Evolutionary conservation across 2,888 invertebrate species (phyloP).

Genomic region (Pimpla rufipes): DNA sequence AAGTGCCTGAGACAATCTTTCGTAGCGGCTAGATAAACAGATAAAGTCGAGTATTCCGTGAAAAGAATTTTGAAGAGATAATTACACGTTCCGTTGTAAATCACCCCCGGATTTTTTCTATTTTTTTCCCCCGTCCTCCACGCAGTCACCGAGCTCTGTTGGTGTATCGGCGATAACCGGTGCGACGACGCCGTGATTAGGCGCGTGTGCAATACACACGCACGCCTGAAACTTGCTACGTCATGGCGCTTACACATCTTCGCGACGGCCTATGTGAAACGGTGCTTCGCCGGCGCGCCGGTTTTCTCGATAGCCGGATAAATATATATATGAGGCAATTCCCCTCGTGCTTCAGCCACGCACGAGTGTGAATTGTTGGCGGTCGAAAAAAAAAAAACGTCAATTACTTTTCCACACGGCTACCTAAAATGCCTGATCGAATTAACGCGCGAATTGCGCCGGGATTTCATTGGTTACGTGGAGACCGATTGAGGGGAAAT

Average conservation of each 20-base stretch:
- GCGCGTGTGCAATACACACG: background rate
- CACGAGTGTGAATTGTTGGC: background rate
- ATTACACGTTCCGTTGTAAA: conserved; percentile 5
- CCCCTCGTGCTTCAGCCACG: too few species aligned
- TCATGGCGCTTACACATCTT: conserved; percentile 19
- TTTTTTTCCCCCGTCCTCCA: background rate
- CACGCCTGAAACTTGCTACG: conserved; percentile 12
- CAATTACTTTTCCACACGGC: background rate
- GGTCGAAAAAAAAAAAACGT: background rate
- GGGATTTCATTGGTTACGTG: background rate
- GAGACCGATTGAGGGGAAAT: background rate
- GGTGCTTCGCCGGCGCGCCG: background rate
- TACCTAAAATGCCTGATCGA: background rate
- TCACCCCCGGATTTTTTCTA: background rate
- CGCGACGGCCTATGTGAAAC: background rate
- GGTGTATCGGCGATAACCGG: conserved; percentile 12
- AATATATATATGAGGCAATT: background rate
- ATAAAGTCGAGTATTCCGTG: conserved; percentile 34
- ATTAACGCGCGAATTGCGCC: background rate
- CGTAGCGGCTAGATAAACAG: conserved; percentile 32
- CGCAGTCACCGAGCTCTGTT: background rate
- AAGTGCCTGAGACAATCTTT: background rate
- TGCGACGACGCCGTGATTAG: background rate
- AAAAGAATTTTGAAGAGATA: conserved; percentile 24
- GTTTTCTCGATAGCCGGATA: background rate